Evolutionary conservation across 2,797 vertebrate species (phyloP), one percentile per base, ranked within the genome.

Genomic region (Cyclura pinguis): DNA sequence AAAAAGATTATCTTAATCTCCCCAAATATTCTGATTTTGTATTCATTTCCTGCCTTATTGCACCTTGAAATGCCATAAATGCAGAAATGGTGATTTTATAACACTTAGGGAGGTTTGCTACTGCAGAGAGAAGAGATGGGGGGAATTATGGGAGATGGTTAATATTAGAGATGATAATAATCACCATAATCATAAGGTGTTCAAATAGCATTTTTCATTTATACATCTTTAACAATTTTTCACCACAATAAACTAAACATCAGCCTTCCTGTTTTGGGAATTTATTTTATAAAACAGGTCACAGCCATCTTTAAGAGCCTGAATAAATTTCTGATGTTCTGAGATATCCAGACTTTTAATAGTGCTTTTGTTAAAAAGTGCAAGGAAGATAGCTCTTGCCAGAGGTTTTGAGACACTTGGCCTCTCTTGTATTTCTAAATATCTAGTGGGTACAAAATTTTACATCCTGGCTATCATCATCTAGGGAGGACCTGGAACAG

Each of bases 31-130:
- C 64, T 64, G 4, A n/a, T 77, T 80, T 86, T 91, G 67, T 50
- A 86, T 86, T 93, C 38, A n/a, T 90, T 89, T 78, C 72, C 24
- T 57, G 76, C 13, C n/a, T 78, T 92, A 35, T 42, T 87, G 80
- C 13, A 47, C 52, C 42, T 85, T 72, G 72, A 91, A 91, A 85
- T n/a, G 76, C 55, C 47, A 29, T 2, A 72, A 32, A 32, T 38
- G 55, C 50, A 4, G 72, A 89, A 87, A 85, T n/a, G 5, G 20
- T 77, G 55, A 69, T 78, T 80, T 84, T 78, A 67, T 89, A 91
- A 76, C 67, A 73, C 47, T n/a, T 78, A 52, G 22, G 52, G 80
- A 77, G 0, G 3, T 47, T 81, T 9, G 4, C 1, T 18, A 62
- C 72, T 74, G 50, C 32, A 80, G 67, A 42, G 87, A 38, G 50